Conservation (phyloP, 2,797 vertebrate genomes). For the Falco berigora region DNA sequence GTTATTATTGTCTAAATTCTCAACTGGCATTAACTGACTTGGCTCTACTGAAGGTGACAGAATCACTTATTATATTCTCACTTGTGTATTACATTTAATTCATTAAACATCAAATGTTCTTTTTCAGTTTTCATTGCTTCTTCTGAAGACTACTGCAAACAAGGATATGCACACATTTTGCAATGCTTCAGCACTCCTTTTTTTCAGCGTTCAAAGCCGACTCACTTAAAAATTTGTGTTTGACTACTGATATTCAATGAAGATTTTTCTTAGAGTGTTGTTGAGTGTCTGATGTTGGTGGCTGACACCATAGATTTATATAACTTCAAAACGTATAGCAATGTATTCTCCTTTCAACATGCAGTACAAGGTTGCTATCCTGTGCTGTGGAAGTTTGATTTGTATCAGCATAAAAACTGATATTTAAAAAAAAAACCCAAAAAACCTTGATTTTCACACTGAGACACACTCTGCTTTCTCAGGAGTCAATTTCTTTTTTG, state of each 20-base stretch:
- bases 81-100: background rate
- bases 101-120: background rate
- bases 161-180: background rate
- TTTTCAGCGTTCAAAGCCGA: background rate
- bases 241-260: conserved; percentile 33
- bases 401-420: background rate
- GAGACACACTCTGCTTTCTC: background rate
- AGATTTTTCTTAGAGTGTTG: conserved; percentile 5
- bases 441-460: background rate
- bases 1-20: background rate
- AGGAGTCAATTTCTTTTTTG: background rate
- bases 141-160: background rate
- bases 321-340: background rate
- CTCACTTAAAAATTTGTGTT: conserved; percentile 15
- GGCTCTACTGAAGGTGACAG: background rate
- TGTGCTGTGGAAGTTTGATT: background rate
- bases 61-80: background rate
- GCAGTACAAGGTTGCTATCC: background rate
- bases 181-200: conserved; percentile 19
- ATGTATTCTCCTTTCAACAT: background rate
- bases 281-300: background rate
- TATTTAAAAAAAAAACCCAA: background rate
- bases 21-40: background rate
- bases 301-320: background rate
- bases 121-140: background rate